phyloP scores from a whole-genome alignment of 2,113 vertebrate genomes.

The Ia io region DNA sequence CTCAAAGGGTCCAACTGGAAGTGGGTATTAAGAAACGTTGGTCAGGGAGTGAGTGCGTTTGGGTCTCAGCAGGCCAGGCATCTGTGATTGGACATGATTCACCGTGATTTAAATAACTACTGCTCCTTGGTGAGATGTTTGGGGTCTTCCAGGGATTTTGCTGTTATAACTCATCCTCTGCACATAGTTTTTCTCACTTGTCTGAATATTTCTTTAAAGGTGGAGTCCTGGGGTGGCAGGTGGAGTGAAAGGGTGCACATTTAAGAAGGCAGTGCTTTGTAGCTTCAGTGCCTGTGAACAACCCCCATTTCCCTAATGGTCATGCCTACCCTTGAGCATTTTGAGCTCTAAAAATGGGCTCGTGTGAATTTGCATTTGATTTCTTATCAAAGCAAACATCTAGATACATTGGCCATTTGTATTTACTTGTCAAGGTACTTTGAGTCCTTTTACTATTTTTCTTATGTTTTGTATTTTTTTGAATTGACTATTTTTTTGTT shows the following conservation, averaged over 20 bases:
- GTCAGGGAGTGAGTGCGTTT: not conserved
- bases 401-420: not conserved
- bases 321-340: not conserved
- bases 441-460: not conserved
- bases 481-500: not conserved
- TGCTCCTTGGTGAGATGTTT: rapidly evolving
- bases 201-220: not conserved
- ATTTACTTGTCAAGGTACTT: not conserved
- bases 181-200: not conserved
- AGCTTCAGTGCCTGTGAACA: not conserved
- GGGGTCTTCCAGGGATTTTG: not conserved
- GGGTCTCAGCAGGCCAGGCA: not conserved
- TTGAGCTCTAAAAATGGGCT: not conserved
- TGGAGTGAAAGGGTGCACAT: too few relatives aligned
- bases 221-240: not conserved
- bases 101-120: not conserved
- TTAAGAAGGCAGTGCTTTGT: not conserved
- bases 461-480: not conserved
- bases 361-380: rapidly evolving
- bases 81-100: not conserved
- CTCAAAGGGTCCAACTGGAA: not conserved
- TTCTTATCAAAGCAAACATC: not conserved
- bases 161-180: not conserved
- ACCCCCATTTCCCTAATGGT: rapidly evolving
- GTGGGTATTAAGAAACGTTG: not conserved